Conservation (phyloP, 1,140 invertebrate species). For the Triops cancriformis region DNA sequence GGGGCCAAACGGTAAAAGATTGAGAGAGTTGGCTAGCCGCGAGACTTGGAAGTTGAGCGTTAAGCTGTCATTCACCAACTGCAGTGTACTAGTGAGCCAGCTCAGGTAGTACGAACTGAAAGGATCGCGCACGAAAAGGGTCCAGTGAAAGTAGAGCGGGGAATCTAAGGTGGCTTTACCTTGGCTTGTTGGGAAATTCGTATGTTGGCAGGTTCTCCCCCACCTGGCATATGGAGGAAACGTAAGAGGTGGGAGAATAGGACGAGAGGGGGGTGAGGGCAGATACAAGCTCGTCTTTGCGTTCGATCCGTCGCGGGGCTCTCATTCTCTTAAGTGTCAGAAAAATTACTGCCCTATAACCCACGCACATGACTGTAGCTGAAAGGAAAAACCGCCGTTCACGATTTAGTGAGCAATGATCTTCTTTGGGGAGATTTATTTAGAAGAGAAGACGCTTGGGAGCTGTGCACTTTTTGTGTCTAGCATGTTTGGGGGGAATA, state of each 20-base stretch:
- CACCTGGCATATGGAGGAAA: too few species aligned
- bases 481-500: neutral
- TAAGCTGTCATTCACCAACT: slow-evolving; percentile 6
- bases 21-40: neutral
- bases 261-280: neutral
- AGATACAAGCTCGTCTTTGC: neutral
- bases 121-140: neutral
- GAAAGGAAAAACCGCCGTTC: neutral
- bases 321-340: neutral
- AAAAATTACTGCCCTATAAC: slow-evolving; percentile 1
- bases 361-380: neutral
- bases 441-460: neutral
- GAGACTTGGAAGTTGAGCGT: neutral
- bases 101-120: neutral
- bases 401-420: neutral
- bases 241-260: too few species aligned
- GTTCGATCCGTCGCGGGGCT: neutral
- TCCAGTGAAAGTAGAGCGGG: slow-evolving; percentile 7
- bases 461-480: neutral
- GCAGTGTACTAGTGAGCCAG: neutral
- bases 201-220: neutral
- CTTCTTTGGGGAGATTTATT: neutral
- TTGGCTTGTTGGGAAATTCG: neutral
- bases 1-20: too few species aligned
- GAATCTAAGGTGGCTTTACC: slow-evolving; percentile 1